A percentile compares a stretch with the other conserved stretches of the same genome.
Evolutionary conservation across 2,888 invertebrate genomes (phyloP).

Genomic region (Sminthurinus aureus): DNA sequence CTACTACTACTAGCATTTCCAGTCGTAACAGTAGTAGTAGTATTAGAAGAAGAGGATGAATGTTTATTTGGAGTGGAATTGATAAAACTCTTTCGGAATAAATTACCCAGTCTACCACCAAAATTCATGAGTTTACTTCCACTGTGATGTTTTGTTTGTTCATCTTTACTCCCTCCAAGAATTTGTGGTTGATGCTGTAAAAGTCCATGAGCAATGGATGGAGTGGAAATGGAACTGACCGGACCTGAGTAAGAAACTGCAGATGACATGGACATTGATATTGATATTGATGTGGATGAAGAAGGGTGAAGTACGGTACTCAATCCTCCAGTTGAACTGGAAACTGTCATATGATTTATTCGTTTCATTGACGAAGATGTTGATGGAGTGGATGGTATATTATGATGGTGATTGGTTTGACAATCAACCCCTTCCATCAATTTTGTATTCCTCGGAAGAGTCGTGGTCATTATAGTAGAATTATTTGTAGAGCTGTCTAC

Average conservation of each 20-base stretch:
- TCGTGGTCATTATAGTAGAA: slow-evolving; percentile 40
- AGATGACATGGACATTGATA: too few relatives aligned
- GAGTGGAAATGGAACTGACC: background rate
- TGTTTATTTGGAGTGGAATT: slow-evolving; percentile 19
- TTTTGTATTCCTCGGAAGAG: slow-evolving; percentile 37
- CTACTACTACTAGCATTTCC: background rate
- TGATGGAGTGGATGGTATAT: background rate
- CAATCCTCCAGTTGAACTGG: too few relatives aligned
- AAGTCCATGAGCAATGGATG: background rate
- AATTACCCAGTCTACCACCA: background rate
- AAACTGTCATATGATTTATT: too few relatives aligned
- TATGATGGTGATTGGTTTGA: background rate
- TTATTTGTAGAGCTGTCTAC: slow-evolving; percentile 49
- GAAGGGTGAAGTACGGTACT: too few relatives aligned
- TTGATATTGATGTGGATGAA: too few relatives aligned
- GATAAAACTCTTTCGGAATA: background rate
- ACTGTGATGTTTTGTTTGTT: background rate
- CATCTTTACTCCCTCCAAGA: background rate
- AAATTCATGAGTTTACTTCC: background rate
- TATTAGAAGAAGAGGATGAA: slow-evolving; percentile 14
- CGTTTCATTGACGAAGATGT: background rate
- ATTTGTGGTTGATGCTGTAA: slow-evolving; percentile 7
- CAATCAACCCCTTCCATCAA: slow-evolving; percentile 27
- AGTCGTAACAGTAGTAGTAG: too few relatives aligned
- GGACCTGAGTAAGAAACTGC: too few relatives aligned